Base-by-base conservation (phyloP, 2,888 invertebrate genomes). In the Clepsis dumicolana region DNA sequence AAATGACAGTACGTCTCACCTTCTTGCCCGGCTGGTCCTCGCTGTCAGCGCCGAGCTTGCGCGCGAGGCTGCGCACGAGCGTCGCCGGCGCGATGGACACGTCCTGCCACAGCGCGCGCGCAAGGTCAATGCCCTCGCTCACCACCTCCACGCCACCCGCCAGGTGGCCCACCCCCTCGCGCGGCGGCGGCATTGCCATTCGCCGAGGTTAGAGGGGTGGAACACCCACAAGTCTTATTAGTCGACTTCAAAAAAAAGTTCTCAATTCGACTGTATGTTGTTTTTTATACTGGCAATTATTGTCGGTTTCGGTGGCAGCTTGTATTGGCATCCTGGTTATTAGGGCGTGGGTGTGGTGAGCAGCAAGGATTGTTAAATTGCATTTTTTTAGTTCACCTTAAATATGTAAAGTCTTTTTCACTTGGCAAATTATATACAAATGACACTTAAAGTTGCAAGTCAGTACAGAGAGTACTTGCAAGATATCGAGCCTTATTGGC, bases 41-140 rank as follows among this genome's bases (percentile, higher is more conserved):
- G 0, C 95, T 90, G 74, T 97, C 96, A 0, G 95, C 96, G 38
- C 96, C 96, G 60, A 97, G 93, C 89, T 97, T 97, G 76, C 97
- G 95, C 12, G 96, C 97, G 75, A 98, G 95, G 65, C 96, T 95
- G 71, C 94, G 90, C 80, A 94, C 94, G 76, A 94, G 81, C 32
- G 90, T 91, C 38, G 91, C 93, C 70, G 94, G 94, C 78, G 91
- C 94, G 78, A 94, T 82, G 50, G 91, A 90, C 84, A 89, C 82
- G 83, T 94, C 93, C 94, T 94, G 91, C 85, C 86, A 89, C 73
- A 82, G 57, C 73, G 77, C 77, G 65, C 80, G 79, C 27, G 77
- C 77, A 38, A 57, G 76, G 41, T 67, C 61, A 48, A 70, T 54
- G 57, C 57, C 18, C 29, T 59, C 59, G 35, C 57, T 61, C 66